phyloP scores from a whole-genome alignment of 2,113 vertebrate genomes.

The Bungarus multicinctus region DNA sequence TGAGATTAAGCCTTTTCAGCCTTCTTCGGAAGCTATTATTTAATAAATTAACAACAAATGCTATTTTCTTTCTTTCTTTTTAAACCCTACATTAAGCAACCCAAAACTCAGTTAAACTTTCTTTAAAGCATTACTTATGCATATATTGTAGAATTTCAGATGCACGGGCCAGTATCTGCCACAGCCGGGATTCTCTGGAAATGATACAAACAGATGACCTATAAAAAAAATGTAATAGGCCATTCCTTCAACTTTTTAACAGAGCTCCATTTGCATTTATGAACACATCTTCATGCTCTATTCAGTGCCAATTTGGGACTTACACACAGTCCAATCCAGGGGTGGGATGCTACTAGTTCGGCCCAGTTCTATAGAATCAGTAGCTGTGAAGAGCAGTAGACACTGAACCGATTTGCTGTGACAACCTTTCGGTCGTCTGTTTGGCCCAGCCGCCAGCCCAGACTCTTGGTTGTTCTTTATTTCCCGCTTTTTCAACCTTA shows the following conservation, averaged over 20 bases:
- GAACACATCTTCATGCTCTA: not conserved
- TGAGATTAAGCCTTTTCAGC: not conserved
- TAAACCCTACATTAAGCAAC: not conserved
- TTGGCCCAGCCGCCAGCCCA: too few relatives aligned
- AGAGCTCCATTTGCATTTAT: not conserved
- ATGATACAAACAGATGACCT: not conserved
- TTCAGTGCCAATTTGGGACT: not conserved
- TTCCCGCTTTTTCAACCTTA: too few relatives aligned
- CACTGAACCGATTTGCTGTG: too few relatives aligned
- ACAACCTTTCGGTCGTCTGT: too few relatives aligned
- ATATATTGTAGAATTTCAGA: not conserved
- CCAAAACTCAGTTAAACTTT: not conserved
- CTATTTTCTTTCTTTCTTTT: not conserved
- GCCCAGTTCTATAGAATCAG: too few relatives aligned
- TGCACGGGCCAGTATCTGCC: not conserved
- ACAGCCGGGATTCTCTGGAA: not conserved
- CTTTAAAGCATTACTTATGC: not conserved
- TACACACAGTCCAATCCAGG: not conserved
- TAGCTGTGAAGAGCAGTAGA: too few relatives aligned
- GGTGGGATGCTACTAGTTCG: too few relatives aligned
- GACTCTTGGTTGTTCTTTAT: too few relatives aligned
- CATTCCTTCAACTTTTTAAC: not conserved
- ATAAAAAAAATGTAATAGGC: not conserved
- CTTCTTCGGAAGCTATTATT: not conserved
- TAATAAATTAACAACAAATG: not conserved